Evolutionary conservation across 2,113 vertebrate species (phyloP), one percentile per base, ranked within the genome.

Genomic region (Microcebus murinus): DNA sequence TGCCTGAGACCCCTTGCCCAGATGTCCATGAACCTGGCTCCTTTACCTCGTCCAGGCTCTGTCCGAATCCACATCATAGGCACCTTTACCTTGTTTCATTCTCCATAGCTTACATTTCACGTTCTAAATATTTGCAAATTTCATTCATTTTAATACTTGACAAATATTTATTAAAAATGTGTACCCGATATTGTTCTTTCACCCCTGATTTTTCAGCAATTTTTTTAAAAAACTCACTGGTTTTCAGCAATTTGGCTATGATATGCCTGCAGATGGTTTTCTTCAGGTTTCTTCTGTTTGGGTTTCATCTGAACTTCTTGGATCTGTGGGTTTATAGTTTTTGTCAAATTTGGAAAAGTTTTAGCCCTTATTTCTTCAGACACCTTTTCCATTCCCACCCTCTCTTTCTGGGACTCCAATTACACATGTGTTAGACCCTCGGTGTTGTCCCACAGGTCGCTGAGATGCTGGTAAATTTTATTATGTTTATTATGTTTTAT

Each of bases 1-100:
- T 48, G 36, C 57, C 79, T 68, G 61, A 34, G 4, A 25, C 57
- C 34, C 82, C 27, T 50, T 17, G 68, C 52, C 9, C 52, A 29
- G 67, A 27, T 4, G 4, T 8, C 55, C 10, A 9, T 0, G 4
- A 29, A 42, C 7, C 27, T 39, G n/a, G 18, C 52, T 21, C 11
- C 29, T 42, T 34, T 3, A 0, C 4, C 4, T 42, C 65, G 57
- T n/a, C 50, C 4, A 11, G 25, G 31, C 14, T 48, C 42, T 71
- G 10, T 52, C 57, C 52, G 12, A 27, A 23, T 0, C 25, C 23
- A 4, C 0, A 0, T 50, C 20, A 20, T 57, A 23, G 42, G 31
- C 71, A 42, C 18, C 34, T 31, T 67, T 20, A 6, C 27, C 59
- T n/a, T 36, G 10, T 20, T 45, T 57, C 36, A 52, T 61, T 55